Evolutionary conservation across 92 coral and sea anemone genomes (phyloP), one percentile per base, ranked within the genome.

Genomic region (Muricea muricata): DNA sequence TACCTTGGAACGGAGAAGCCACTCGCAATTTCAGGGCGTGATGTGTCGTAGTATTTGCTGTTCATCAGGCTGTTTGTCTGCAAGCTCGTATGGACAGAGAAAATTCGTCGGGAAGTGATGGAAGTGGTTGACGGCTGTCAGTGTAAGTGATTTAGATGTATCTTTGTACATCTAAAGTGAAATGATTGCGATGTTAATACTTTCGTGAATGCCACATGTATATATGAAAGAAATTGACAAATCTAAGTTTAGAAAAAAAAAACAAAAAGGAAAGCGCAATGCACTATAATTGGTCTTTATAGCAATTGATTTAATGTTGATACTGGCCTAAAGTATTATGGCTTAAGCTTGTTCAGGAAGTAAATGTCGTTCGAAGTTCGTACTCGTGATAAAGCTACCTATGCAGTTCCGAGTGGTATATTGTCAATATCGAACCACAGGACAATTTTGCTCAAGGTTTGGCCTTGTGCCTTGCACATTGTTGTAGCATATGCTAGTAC

Each of bases 391-490:
- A n/a, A n/a, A n/a, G n/a, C n/a, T n/a, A n/a, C n/a, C n/a, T n/a
- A n/a, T n/a, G 74, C 74, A 14, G 74, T 67, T 0, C 35, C 74
- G 12, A 40, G 40, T 1, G 74, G 74, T 21, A 67, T 67, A 17
- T 10, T 30, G 12, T 67, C 74, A 67, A 67, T 67, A 40, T 67
- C 41, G 30, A 67, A 67, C 74, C 74, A 67, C 4, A 67, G 18
- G 30, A 67, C 37, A 10, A 12, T 40, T 30, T 67, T 67, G 11
- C 12, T 24, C n/a, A 67, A 18, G 6, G 74, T 67, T 35, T 67
- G 46, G 30, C 74, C 74, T 30, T 67, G 74, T 67, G 74, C 74
- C 30, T 67, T 67, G 74, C 74, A 67, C 2, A 67, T 67, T 26
- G 74, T 67, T 35, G 46, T 67, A 30, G 74, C 74, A 67, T 67